Base-by-base conservation (phyloP, 2,113 vertebrate species). In the Furnarius figulus region DNA sequence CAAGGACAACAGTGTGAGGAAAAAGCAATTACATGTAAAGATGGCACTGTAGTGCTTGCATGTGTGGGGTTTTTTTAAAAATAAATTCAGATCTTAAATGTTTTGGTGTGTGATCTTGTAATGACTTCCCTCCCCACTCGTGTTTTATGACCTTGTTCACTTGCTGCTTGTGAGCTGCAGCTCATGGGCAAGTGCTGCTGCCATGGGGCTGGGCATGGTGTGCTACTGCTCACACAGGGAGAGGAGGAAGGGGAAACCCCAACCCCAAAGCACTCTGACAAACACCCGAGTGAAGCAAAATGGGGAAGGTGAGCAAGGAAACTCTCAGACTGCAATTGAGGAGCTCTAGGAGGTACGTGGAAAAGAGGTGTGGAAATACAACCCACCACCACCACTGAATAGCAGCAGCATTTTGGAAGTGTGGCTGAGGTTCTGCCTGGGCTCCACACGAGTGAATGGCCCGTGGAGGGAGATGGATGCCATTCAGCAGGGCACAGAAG, bases 101-200 rank as follows among this genome's bases (percentile, higher is more conserved):
- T 70, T 95, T 90, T 89, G 88, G 72, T 27, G 31, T 39, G 8
- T 10, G 24, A 63, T 49, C 49, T 31, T 44, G 11, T 46, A 65
- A 75, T 66, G 46, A 80, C n/a, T 90, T 87, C 80, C 83, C 35
- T 89, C 72, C 47, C 31, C 12, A 9, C 5, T 1, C 39, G 28
- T 3, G 2, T 88, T 94, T 96, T 87, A 82, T 79, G 83, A 70
- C 44, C 75, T 5, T 31, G 42, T 62, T 85, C 33, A 27, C 89
- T 81, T 74, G 59, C 85, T 93, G 93, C 81, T 93, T 89, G 78
- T 40, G 39, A 90, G 67, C 87, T 85, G 85, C 74, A 67, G 84
- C 77, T 91, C 39, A 67, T 55, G 61, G 90, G 28, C 61, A 42
- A 42, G 35, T 13, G 27, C 59, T 75, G 67, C 14, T 91, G 56